Evolutionary conservation across 2,113 vertebrate species (phyloP).

Genomic region (Serinus canaria): DNA sequence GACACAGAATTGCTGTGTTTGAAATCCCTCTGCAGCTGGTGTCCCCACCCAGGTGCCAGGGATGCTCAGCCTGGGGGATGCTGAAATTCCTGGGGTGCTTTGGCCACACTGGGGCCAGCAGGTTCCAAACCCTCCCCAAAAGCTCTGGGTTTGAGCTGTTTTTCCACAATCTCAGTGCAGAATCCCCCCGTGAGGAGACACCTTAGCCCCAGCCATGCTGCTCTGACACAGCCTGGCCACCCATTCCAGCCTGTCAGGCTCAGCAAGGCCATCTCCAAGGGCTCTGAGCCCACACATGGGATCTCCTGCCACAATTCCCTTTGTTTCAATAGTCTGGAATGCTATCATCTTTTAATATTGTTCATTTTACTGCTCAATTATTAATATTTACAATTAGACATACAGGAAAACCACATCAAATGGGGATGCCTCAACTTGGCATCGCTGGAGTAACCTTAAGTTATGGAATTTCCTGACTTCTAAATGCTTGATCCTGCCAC

Average conservation of each 20-base stretch:
- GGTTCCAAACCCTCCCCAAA: neutral
- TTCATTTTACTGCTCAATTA: neutral
- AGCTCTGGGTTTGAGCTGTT: neutral
- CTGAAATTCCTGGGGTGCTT: fast-evolving
- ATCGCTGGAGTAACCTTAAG: neutral
- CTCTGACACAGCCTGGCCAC: fast-evolving
- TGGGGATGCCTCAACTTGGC: neutral
- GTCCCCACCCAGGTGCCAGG: fast-evolving
- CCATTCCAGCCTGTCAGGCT: neutral
- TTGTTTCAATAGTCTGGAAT: neutral
- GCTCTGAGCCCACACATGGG: fast-evolving
- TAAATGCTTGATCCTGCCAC: neutral
- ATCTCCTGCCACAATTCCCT: neutral
- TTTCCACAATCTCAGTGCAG: neutral
- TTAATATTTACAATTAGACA: neutral
- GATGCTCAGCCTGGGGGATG: fast-evolving
- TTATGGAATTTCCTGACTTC: neutral
- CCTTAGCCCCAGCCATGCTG: fast-evolving
- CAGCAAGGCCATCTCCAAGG: neutral
- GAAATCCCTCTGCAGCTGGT: neutral
- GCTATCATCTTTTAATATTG: neutral
- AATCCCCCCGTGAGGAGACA: fast-evolving
- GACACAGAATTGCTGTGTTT: fast-evolving
- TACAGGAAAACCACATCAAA: neutral
- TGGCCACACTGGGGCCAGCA: fast-evolving